Evolutionary conservation across 2,113 vertebrate genomes (phyloP).

Genomic region (Gymnorhina tibicen): DNA sequence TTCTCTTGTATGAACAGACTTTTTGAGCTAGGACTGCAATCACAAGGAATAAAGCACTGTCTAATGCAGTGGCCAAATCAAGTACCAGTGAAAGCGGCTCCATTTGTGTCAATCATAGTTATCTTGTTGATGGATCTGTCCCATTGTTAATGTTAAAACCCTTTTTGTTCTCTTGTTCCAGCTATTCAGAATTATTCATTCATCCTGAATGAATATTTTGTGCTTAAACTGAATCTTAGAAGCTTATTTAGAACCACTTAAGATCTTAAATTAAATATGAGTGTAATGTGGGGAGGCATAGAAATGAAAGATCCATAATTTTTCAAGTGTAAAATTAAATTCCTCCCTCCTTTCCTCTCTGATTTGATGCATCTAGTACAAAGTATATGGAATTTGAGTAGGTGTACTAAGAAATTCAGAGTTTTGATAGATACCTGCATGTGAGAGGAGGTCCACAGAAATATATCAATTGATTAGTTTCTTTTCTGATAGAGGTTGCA

Average conservation of each 20-base stretch:
- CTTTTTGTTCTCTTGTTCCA: background rate
- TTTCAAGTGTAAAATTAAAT: conserved; percentile 23
- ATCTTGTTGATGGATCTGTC: background rate
- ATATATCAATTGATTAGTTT: background rate
- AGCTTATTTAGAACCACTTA: conserved; percentile 13
- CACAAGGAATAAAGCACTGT: background rate
- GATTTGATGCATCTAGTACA: background rate
- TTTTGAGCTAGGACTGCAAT: background rate
- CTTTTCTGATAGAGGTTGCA: background rate
- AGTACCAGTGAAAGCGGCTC: background rate
- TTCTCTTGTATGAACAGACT: background rate
- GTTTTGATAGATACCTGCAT: background rate
- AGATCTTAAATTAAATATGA: conserved; percentile 9
- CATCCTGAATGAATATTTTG: conserved; percentile 9
- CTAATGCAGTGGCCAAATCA: background rate
- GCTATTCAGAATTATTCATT: conserved; percentile 8
- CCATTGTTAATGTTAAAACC: background rate
- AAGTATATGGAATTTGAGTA: background rate
- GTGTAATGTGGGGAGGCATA: background rate
- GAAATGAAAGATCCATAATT: conserved; percentile 2
- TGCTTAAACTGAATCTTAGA: background rate
- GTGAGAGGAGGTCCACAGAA: background rate
- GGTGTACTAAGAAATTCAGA: background rate
- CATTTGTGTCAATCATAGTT: background rate
- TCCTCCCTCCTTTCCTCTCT: background rate